Evolutionary conservation across 2,797 vertebrate species (phyloP).

Genomic region (Sparidentex hasta): DNA sequence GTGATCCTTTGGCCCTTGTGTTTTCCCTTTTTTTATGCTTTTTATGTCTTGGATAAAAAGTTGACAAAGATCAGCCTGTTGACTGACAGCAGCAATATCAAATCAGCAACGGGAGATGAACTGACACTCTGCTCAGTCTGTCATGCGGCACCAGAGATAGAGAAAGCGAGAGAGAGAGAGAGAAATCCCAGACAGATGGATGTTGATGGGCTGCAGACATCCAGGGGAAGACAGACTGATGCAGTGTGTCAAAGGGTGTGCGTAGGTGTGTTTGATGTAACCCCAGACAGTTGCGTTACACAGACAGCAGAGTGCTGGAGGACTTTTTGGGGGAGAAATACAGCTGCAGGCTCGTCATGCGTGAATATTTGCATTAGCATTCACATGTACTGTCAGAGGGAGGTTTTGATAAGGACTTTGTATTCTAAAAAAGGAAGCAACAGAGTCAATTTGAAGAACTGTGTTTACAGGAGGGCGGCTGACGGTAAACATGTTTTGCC

Average conservation of each 20-base stretch:
- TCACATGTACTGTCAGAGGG: slow-evolving; percentile 45
- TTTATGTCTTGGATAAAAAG: slow-evolving; percentile 38
- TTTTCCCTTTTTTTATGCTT: slow-evolving; percentile 16
- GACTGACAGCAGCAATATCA: slow-evolving; percentile 63
- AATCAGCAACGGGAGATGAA: slow-evolving; percentile 54
- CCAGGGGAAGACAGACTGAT: slow-evolving; percentile 59
- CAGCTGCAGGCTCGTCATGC: slow-evolving; percentile 35
- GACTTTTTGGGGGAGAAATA: slow-evolving; percentile 43
- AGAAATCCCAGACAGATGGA: slow-evolving; percentile 68
- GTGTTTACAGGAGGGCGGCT: slow-evolving; percentile 20
- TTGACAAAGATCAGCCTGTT: slow-evolving; percentile 49
- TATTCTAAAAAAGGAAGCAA: slow-evolving; percentile 33
- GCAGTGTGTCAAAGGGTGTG: slow-evolving; percentile 46
- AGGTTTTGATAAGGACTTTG: slow-evolving; percentile 48
- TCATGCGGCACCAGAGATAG: slow-evolving; percentile 36
- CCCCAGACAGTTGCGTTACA: slow-evolving; percentile 52
- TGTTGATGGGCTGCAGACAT: slow-evolving; percentile 66
- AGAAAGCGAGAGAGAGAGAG: neutral
- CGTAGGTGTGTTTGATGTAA: slow-evolving; percentile 65
- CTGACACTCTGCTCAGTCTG: slow-evolving; percentile 44
- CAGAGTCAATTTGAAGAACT: slow-evolving; percentile 27
- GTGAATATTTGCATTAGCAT: slow-evolving; percentile 49
- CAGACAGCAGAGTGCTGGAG: slow-evolving; percentile 41
- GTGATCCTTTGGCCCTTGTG: slow-evolving; percentile 30
- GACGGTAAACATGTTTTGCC: slow-evolving; percentile 35